Evolutionary conservation across 1,140 invertebrate species (phyloP).

Genomic region (Lethrus apterus): DNA sequence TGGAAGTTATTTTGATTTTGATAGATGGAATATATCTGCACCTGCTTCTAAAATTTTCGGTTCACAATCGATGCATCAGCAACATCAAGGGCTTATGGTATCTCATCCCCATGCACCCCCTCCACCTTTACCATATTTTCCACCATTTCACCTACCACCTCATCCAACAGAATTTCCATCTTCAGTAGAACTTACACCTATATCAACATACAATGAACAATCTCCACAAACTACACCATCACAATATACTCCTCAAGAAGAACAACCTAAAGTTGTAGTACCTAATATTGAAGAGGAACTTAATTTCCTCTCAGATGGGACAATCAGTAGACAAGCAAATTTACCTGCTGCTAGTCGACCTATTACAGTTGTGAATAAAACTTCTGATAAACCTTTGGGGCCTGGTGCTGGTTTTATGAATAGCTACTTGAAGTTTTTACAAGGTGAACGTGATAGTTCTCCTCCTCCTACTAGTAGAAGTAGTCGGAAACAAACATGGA

Average conservation of each 20-base stretch:
- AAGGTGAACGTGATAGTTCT: slow-evolving; percentile 71
- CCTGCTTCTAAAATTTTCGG: slow-evolving; percentile 60
- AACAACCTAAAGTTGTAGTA: slow-evolving; percentile 72
- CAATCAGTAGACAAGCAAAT: slow-evolving; percentile 39
- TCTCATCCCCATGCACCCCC: slow-evolving; percentile 50
- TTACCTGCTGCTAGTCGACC: slow-evolving; percentile 29
- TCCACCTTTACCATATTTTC: slow-evolving; percentile 56
- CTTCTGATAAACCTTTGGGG: slow-evolving; percentile 43
- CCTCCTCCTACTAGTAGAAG: slow-evolving; percentile 60
- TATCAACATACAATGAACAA: slow-evolving; percentile 50
- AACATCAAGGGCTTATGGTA: slow-evolving; percentile 45
- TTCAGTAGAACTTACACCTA: slow-evolving; percentile 55
- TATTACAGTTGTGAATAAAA: slow-evolving; percentile 37
- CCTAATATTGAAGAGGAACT: slow-evolving; percentile 80
- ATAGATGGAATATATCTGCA: slow-evolving; percentile 62
- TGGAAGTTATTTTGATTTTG: slow-evolving; percentile 63
- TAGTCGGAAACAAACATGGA: slow-evolving; percentile 58
- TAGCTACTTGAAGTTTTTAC: slow-evolving; percentile 75
- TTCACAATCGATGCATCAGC: slow-evolving; percentile 55
- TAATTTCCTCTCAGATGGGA: slow-evolving; percentile 58
- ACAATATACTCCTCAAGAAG: slow-evolving; percentile 45
- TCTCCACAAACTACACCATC: slow-evolving; percentile 30
- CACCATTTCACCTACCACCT: slow-evolving; percentile 57
- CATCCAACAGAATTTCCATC: slow-evolving; percentile 56
- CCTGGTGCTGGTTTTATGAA: slow-evolving; percentile 72